Conservation (phyloP, 2,113 vertebrate genomes). For the Sylvilagus bachmani region DNA sequence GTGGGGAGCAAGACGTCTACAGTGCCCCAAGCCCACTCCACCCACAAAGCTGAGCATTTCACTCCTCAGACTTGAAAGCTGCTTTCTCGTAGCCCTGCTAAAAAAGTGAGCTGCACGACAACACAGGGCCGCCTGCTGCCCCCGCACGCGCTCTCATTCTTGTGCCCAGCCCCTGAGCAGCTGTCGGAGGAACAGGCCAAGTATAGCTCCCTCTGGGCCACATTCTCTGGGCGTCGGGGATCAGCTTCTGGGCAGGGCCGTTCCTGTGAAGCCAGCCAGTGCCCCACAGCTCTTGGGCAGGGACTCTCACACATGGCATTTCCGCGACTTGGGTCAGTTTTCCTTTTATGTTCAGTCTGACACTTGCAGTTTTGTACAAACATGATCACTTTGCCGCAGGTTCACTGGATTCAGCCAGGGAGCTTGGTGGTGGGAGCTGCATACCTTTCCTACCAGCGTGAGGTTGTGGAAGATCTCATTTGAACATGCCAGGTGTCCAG, state of each 20-base stretch:
- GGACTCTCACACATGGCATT: background rate
- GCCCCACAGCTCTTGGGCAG: background rate
- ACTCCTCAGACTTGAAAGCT: background rate
- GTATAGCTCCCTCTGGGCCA: background rate
- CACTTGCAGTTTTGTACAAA: background rate
- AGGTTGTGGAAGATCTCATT: fast-evolving
- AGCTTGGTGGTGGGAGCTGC: fast-evolving
- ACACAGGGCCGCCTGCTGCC: fast-evolving
- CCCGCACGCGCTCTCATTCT: fast-evolving
- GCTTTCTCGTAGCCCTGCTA: fast-evolving
- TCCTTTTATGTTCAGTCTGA: background rate
- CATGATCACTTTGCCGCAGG: background rate
- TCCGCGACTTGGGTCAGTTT: background rate
- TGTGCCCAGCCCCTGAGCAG: fast-evolving
- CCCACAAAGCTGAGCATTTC: background rate
- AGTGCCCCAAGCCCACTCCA: too few relatives aligned
- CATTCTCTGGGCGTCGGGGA: background rate
- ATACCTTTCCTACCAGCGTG: fast-evolving
- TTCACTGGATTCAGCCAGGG: fast-evolving
- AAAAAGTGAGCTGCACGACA: background rate
- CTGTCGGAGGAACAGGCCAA: background rate
- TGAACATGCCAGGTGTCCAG: fast-evolving
- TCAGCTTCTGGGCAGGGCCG: background rate
- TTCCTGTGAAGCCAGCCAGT: background rate
- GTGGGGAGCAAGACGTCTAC: fast-evolving